Percentiles rank a stretch among this genome's conserved stretches.
These are phyloP conservation scores for Gobius niger DNA, from an alignment of 2,113 vertebrate species.

Conservation along the genomic window DNA sequence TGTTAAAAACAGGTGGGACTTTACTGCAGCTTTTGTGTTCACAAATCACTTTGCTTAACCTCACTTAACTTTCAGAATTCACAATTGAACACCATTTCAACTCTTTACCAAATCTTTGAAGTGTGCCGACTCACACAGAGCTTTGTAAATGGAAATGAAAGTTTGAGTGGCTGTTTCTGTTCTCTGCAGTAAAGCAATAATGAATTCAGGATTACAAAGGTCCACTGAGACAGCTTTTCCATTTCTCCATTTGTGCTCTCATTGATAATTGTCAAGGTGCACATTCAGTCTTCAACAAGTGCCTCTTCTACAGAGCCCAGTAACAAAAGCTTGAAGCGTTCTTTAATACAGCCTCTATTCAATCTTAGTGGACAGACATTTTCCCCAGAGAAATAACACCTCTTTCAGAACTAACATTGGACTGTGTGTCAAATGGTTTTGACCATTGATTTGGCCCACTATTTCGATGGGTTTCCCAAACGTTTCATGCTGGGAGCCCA, in stretches of 20 bases:
- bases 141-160: constrained; percentile 25
- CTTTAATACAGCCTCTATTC: constrained; percentile 32
- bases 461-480: no score
- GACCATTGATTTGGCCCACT: no score
- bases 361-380: not conserved
- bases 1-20: constrained; percentile 6
- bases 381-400: no score
- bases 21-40: not conserved
- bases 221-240: constrained; percentile 49
- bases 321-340: constrained; percentile 36
- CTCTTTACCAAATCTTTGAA: constrained; percentile 16
- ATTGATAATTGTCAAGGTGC: constrained; percentile 43
- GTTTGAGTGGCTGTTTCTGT: constrained; percentile 24
- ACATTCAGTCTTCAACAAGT: constrained; percentile 27
- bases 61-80: not conserved
- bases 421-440: no score
- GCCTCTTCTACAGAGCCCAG: constrained; percentile 26
- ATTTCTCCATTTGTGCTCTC: constrained; percentile 28
- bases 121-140: constrained; percentile 13
- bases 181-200: constrained; percentile 46
- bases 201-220: constrained; percentile 58
- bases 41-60: constrained; percentile 8
- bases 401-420: no score
- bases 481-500: no score
- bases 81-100: not conserved